Percentiles rank a stretch among this genome's conserved stretches.
Conservation (phyloP, 2,797 vertebrate species). For the Etheostoma nigrum region DNA sequence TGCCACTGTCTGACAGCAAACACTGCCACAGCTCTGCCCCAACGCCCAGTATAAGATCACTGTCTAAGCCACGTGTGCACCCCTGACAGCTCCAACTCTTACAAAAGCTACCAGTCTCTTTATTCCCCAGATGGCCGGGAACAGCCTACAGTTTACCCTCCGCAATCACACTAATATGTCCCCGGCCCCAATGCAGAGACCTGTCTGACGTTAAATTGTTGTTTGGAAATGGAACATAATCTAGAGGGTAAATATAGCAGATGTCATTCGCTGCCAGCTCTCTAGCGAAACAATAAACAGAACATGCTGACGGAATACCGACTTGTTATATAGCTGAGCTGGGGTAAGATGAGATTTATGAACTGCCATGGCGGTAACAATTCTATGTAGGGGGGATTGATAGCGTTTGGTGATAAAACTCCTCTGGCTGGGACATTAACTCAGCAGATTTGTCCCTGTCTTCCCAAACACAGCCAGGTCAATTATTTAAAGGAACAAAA, state of each 20-base stretch:
- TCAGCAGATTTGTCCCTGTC: constrained; percentile 82
- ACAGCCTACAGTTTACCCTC: constrained; percentile 64
- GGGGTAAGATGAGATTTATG: constrained; percentile 80
- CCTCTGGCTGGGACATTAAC: constrained; percentile 80
- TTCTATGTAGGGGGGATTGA: constrained; percentile 74
- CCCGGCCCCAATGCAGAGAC: constrained; percentile 49
- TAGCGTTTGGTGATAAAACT: constrained; percentile 72
- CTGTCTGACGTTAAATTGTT: constrained; percentile 57
- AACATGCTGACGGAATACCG: constrained; percentile 57
- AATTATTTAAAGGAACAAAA: constrained; percentile 86
- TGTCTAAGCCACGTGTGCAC: constrained; percentile 60
- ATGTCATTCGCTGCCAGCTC: constrained; percentile 71
- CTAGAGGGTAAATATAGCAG: constrained; percentile 77
- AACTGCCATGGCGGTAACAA: constrained; percentile 69
- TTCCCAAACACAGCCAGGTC: constrained; percentile 77
- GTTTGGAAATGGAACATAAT: constrained; percentile 73
- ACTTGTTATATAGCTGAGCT: constrained; percentile 72
- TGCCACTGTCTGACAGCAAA: constrained; percentile 69
- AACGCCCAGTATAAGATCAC: constrained; percentile 64
- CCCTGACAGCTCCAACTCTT: constrained; percentile 65
- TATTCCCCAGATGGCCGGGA: constrained; percentile 61
- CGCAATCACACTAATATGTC: constrained; percentile 73
- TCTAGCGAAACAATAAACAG: constrained; percentile 74
- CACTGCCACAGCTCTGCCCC: constrained; percentile 63
- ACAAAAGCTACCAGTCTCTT: constrained; percentile 70